Conservation (phyloP, 2,888 invertebrate species). For the Thysanoteuthis rhombus region DNA sequence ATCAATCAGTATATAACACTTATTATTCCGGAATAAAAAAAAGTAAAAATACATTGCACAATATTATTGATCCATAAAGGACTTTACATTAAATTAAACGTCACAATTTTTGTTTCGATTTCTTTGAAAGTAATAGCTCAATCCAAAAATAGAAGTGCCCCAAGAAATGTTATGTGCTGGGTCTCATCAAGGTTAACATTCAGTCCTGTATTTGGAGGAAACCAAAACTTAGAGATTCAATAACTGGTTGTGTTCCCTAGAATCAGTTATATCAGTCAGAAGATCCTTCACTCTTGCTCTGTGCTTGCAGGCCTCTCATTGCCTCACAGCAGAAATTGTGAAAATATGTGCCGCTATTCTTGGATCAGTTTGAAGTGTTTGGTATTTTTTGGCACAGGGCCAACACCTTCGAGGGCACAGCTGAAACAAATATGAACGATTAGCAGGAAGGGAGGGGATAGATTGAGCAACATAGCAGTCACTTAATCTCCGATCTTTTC, state of each 20-base stretch:
- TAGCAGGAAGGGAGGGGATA: neutral
- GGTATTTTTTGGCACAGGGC: neutral
- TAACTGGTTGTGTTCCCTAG: neutral
- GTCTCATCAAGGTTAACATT: too few species aligned
- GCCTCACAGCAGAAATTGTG: neutral
- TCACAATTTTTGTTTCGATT: too few species aligned
- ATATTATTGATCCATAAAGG: too few species aligned
- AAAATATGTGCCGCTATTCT: constrained; percentile 12
- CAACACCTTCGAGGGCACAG: neutral
- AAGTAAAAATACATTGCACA: too few species aligned
- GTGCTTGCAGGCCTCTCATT: neutral
- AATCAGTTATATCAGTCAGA: neutral
- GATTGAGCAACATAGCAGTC: neutral
- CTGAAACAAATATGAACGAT: neutral
- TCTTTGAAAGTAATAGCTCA: too few species aligned
- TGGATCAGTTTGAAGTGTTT: neutral
- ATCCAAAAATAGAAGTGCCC: too few species aligned
- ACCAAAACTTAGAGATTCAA: neutral
- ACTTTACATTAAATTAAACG: too few species aligned
- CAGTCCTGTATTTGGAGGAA: too few species aligned
- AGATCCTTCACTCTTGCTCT: neutral
- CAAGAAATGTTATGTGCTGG: too few species aligned
- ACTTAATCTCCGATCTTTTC: too few species aligned
- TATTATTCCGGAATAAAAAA: too few species aligned
- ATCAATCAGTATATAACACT: too few species aligned